phyloP scores from a whole-genome alignment of 2,888 invertebrate species.

The Conus canariensis region DNA sequence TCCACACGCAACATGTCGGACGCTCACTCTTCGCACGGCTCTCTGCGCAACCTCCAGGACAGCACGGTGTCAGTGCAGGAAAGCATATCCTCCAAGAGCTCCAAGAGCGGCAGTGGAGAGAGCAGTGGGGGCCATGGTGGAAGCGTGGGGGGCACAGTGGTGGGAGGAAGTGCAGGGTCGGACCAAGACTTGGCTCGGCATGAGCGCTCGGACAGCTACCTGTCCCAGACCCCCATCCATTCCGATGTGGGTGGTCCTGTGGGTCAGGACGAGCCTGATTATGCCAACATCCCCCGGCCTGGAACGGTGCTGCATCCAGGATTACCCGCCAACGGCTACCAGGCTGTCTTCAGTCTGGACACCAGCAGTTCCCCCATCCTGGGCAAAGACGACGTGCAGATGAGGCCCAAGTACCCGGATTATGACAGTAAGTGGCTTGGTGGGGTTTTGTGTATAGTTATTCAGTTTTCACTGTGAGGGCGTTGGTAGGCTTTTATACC shows the following conservation, averaged over 20 bases:
- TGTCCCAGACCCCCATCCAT: constrained; percentile 37
- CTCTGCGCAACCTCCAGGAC: constrained; percentile 70
- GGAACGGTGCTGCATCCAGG: constrained; percentile 5
- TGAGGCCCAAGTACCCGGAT: constrained; percentile 50
- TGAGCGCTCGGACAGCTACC: constrained; percentile 47
- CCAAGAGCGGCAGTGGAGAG: constrained; percentile 51
- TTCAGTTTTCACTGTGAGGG: no score
- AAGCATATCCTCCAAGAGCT: constrained; percentile 65
- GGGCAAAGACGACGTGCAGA: constrained; percentile 48
- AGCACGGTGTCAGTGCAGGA: constrained; percentile 69
- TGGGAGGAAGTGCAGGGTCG: constrained; percentile 26
- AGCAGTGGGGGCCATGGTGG: constrained; percentile 27
- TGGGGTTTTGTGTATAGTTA: background rate
- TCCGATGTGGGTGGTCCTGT: constrained; percentile 14
- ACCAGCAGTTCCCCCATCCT: constrained; percentile 15
- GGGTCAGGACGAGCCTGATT: constrained; percentile 72
- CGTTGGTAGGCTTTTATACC: no score
- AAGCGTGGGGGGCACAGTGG: constrained; percentile 33
- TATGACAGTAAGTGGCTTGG: constrained; percentile 48
- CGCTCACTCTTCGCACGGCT: constrained; percentile 75
- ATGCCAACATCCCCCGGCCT: constrained; percentile 70
- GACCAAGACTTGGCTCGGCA: constrained; percentile 32
- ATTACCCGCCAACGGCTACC: constrained; percentile 19
- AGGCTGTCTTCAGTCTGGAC: constrained; percentile 10
- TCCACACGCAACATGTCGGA: constrained; percentile 79